A percentile compares a stretch with the other conserved stretches of the same genome.
Conservation (phyloP, 2,888 invertebrate species). For the Acanthococcus lagerstroemiae region DNA sequence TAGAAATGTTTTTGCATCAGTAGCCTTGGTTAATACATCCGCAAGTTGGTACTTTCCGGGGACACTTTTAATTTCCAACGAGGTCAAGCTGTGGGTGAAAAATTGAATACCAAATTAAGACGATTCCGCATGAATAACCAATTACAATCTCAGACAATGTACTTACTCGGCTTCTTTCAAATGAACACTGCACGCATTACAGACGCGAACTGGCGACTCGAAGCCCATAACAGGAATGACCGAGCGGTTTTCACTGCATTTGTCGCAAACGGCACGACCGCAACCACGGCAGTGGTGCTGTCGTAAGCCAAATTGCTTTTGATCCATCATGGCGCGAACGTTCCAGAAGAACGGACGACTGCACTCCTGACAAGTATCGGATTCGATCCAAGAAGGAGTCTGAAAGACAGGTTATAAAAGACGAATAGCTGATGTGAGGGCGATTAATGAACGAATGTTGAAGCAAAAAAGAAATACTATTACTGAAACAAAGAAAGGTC, state of each 20-base stretch:
- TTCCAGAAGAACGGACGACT: slow-evolving; percentile 98
- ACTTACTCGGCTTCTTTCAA: slow-evolving; percentile 80
- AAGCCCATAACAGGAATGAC: slow-evolving; percentile 94
- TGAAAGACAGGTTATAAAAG: too few species aligned
- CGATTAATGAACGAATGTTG: neutral
- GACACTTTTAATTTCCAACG: too few species aligned
- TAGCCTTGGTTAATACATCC: too few species aligned
- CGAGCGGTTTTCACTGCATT: slow-evolving; percentile 77
- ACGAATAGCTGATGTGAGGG: too few species aligned
- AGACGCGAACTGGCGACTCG: slow-evolving; percentile 93
- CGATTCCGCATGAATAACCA: neutral
- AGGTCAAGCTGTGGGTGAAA: slow-evolving; percentile 61
- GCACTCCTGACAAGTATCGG: slow-evolving; percentile 89
- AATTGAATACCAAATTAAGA: neutral
- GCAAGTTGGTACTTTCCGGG: too few species aligned
- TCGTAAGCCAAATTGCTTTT: slow-evolving; percentile 79
- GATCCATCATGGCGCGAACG: slow-evolving; percentile 95
- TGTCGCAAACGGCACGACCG: slow-evolving; percentile 89
- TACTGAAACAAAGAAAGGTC: neutral
- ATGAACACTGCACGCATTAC: slow-evolving; percentile 77
- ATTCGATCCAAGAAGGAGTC: slow-evolving; percentile 92
- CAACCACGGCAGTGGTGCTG: slow-evolving; percentile 89
- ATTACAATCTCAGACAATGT: neutral
- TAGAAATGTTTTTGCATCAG: too few species aligned
- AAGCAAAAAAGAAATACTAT: neutral